Evolutionary conservation across 2,113 vertebrate genomes (phyloP).

Genomic region (Corythornis madagascariensis): DNA sequence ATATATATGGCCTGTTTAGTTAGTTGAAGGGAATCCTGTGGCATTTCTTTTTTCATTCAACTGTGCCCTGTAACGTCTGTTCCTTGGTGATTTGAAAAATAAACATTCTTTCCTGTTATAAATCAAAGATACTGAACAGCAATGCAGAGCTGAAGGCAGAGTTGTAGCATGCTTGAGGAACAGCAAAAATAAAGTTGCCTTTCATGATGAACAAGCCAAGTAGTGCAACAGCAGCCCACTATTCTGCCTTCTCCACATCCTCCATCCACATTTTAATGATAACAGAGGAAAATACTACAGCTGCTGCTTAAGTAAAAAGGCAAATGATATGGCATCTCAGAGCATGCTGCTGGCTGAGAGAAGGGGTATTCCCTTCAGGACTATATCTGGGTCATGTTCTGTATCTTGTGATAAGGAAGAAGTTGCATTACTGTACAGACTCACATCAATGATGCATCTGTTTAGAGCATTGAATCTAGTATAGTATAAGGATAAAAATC

Average conservation of each 20-base stretch:
- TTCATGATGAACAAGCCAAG: neutral
- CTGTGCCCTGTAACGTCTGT: neutral
- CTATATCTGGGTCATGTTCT: neutral
- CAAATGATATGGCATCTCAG: neutral
- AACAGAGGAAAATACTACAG: neutral
- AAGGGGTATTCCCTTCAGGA: neutral
- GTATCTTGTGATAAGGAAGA: neutral
- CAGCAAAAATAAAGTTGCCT: neutral
- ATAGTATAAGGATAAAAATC: neutral
- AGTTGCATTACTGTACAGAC: fast-evolving
- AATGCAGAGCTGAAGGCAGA: neutral
- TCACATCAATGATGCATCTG: neutral
- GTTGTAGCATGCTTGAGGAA: neutral
- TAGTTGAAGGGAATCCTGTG: neutral
- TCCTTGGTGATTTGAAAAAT: neutral
- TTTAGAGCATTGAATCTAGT: neutral
- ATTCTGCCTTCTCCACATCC: neutral
- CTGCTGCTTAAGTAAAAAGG: neutral
- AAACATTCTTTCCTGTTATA: neutral
- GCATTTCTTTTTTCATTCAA: neutral
- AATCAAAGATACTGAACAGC: neutral
- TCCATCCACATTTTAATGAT: neutral
- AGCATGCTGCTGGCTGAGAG: neutral
- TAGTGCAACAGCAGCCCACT: neutral
- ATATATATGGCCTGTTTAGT: neutral